Base-by-base conservation (phyloP, 2,113 vertebrate species). In the Sturnus vulgaris region DNA sequence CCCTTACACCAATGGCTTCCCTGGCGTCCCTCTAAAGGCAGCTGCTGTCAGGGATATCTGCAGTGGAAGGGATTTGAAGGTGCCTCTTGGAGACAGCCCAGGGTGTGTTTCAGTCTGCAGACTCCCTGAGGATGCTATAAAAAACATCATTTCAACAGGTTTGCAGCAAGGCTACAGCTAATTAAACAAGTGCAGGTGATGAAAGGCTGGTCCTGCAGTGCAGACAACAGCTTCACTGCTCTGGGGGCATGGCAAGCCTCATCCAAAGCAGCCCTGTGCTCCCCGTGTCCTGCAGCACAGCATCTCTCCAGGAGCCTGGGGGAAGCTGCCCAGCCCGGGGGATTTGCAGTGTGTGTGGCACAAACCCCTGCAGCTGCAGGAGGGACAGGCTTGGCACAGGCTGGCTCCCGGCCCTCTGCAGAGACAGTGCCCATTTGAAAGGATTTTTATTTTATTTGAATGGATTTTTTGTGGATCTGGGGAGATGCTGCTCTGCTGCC, bases 161-260 rank as follows among this genome's bases (percentile, higher is more conserved):
- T 82, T 91, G 86, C 93, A 95, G 86, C 80, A 88, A 81, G 57
- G 83, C 85, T 96, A 31, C 94, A 96, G 92, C 90, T 96, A 96
- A 95, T 94, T 95, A 88, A 95, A 90, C 86, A 79, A 42, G 25
- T 73, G 95, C 89, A 95, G 86, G 60, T 80, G 93, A 86, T 49
- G 40, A 44, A 53, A 86, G 72, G 31, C 66, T 64, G 64, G 64
- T 86, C 90, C 90, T 90, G 95, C 93, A 95, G 90, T 73, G 72
- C 83, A 92, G 90, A 31, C 66, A 86, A 22, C 65, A 90, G 59
- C 80, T 73, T 56, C 19, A 10, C 25, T 82, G 21, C 63, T 61
- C 18, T 0, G 3, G 63, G 52, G 14, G 27, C 69, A 56, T 1
- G 52, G 63, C 42, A 68, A 88, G 9, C 42, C 56, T 49, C 35